Percentiles rank a stretch among this genome's conserved stretches.
phyloP scores from a whole-genome alignment of 2,888 invertebrate genomes.

The Pristionchus arcanus region DNA sequence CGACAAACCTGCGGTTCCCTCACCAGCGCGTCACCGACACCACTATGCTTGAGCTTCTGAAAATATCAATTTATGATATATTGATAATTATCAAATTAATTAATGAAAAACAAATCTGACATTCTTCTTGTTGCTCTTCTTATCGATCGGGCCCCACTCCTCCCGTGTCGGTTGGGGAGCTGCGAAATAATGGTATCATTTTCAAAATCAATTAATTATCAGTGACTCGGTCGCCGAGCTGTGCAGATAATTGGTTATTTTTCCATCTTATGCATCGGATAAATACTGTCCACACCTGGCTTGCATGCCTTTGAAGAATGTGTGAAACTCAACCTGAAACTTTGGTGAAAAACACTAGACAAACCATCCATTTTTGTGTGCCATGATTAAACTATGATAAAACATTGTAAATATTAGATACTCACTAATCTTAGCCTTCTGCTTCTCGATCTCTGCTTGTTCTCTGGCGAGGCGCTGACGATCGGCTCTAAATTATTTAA shows the following conservation, averaged over 20 bases:
- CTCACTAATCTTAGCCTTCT: neutral
- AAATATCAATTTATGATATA: neutral
- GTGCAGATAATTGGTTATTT: neutral
- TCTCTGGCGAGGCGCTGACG: neutral
- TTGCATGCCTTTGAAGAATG: neutral
- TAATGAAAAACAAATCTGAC: neutral
- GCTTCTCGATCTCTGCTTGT: slow-evolving; percentile 21
- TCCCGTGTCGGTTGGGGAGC: slow-evolving; percentile 1
- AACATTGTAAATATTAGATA: neutral
- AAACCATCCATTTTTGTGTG: too few relatives aligned
- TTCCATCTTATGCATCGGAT: neutral
- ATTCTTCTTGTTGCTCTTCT: slow-evolving; percentile 19
- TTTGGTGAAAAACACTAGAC: too few relatives aligned
- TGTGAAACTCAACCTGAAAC: neutral
- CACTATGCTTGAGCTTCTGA: neutral
- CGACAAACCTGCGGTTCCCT: slow-evolving; percentile 6
- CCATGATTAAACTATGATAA: too few relatives aligned
- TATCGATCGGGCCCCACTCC: slow-evolving; percentile 33
- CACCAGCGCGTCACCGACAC: neutral
- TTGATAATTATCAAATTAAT: neutral
- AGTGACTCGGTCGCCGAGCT: neutral
- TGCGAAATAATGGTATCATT: neutral
- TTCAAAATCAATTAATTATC: too few relatives aligned
- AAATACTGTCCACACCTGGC: neutral
- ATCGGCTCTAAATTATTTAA: neutral